phyloP scores from a whole-genome alignment of 35 echinoderm and acorn worm species.

The Holothuria glaberrima region DNA sequence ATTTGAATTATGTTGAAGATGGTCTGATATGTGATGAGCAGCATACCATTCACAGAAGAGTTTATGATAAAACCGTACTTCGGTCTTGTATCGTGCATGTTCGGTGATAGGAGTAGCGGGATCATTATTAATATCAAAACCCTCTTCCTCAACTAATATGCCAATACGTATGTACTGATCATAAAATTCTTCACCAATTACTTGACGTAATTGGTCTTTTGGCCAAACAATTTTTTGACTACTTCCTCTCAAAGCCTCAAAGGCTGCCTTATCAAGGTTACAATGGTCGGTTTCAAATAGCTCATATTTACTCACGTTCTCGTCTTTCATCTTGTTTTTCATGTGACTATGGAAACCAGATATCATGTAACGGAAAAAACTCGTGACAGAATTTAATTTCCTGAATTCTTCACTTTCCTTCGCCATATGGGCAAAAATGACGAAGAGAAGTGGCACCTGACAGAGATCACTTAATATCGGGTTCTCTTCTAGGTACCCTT shows the following conservation, averaged over 20 bases:
- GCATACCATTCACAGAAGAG: background rate
- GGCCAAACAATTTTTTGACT: background rate
- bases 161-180: constrained; percentile 1
- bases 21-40: background rate
- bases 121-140: background rate
- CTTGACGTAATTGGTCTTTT: background rate
- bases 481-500: background rate
- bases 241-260: background rate
- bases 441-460: background rate
- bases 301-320: background rate
- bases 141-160: background rate
- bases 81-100: background rate
- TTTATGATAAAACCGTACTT: constrained; percentile 2
- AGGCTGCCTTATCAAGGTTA: background rate
- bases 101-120: background rate
- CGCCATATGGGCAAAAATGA: background rate
- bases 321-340: constrained; percentile 10
- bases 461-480: background rate
- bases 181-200: background rate
- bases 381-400: constrained; percentile 7
- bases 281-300: background rate
- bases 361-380: constrained; percentile 15
- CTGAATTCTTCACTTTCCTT: background rate
- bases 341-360: background rate
- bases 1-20: background rate